These are phyloP conservation scores for Leptodactylus fuscus DNA, from an alignment of 2,113 vertebrate species.

Conservation along the genomic window DNA sequence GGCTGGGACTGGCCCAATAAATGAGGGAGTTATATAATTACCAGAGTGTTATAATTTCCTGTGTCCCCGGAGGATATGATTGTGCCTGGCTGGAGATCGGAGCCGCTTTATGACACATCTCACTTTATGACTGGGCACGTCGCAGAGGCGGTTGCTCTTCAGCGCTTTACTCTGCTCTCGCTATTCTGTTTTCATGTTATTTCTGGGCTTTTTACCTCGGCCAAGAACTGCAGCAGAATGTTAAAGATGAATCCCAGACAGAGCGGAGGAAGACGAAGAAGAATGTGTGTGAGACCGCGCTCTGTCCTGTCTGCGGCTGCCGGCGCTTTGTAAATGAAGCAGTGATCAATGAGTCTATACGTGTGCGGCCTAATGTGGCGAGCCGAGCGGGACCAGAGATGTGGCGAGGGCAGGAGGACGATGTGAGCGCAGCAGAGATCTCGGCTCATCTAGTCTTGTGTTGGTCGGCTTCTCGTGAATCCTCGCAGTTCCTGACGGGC, in stretches of 20 bases:
- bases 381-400: too few species aligned
- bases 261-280: background rate
- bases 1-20: too few species aligned
- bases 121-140: background rate
- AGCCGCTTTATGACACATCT: background rate
- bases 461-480: too few species aligned
- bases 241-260: constrained; percentile 45
- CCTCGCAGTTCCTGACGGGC: background rate
- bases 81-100: background rate
- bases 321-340: constrained; percentile 30
- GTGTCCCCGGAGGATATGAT: background rate
- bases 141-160: background rate
- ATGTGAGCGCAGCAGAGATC: background rate
- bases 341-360: constrained; percentile 19
- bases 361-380: background rate
- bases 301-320: background rate
- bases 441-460: background rate
- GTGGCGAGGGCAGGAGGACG: background rate
- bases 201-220: background rate
- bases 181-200: background rate
- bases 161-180: background rate
- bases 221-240: constrained; percentile 25
- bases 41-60: background rate
- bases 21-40: too few species aligned
- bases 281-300: background rate